A percentile compares a stretch with the other conserved stretches of the same genome.
These are phyloP conservation scores for Tenualosa ilisha DNA, from an alignment of 2,797 vertebrate genomes.

Conservation along the genomic window DNA sequence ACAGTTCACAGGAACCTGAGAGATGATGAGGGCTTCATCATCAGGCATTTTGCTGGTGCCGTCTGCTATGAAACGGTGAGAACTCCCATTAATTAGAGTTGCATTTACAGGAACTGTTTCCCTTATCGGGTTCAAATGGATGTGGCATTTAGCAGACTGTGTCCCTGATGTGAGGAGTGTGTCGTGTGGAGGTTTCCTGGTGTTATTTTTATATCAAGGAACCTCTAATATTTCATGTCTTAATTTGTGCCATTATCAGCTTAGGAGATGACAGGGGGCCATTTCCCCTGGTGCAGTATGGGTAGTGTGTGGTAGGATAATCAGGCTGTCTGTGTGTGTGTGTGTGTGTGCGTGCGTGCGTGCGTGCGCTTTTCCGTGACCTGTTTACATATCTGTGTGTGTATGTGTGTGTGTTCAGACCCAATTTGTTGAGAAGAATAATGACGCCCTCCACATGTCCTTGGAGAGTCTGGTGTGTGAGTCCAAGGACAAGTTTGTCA, in stretches of 20 bases:
- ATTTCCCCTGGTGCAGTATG: not conserved
- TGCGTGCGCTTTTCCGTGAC: not conserved
- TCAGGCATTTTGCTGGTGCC: conserved; percentile 96
- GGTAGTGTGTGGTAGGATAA: not conserved
- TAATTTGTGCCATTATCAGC: not conserved
- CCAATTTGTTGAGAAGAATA: conserved; percentile 99
- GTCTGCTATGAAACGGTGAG: conserved; percentile 98
- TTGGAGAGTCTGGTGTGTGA: conserved; percentile 94
- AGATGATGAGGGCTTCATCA: conserved; percentile 96
- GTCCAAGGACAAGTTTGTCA: conserved; percentile 95
- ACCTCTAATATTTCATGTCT: conserved; percentile 1
- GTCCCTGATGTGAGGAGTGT: not conserved
- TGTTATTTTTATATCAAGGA: not conserved
- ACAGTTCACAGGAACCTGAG: conserved; percentile 92
- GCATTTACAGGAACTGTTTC: not conserved
- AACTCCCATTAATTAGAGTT: not conserved
- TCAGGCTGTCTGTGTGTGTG: not conserved
- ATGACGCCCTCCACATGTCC: conserved; percentile 98
- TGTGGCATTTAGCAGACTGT: not conserved
- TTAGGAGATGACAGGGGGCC: not conserved
- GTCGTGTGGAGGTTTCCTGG: not conserved
- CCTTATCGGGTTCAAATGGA: not conserved
- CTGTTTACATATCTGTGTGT: conserved; percentile 27
- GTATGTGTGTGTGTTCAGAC: conserved; percentile 69
- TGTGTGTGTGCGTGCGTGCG: not conserved